phyloP scores from a whole-genome alignment of 2,113 vertebrate species.

The Indri indri region DNA sequence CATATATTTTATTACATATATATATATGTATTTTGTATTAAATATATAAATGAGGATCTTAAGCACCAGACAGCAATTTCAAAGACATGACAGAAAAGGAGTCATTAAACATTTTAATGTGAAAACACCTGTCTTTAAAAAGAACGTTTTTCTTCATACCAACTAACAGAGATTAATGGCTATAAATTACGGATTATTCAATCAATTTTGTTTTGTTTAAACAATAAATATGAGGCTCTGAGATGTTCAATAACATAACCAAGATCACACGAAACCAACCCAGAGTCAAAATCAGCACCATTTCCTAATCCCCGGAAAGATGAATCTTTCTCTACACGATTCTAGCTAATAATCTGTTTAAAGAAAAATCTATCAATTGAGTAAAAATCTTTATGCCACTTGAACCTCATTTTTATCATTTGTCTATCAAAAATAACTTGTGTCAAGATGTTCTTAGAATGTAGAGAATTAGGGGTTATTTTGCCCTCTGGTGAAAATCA shows the following conservation, averaged over 20 bases:
- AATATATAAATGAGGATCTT: neutral
- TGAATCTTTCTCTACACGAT: neutral
- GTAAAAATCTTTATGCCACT: neutral
- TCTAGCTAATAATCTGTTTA: neutral
- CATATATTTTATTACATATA: neutral
- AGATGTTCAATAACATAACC: neutral
- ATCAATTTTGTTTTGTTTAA: neutral
- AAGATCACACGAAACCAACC: neutral
- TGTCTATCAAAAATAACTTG: neutral
- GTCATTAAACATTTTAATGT: neutral
- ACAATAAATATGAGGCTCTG: neutral
- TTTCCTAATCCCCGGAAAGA: neutral
- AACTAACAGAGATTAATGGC: neutral
- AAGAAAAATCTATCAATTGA: neutral
- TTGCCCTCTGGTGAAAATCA: constrained; percentile 13
- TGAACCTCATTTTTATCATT: neutral
- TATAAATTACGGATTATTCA: neutral
- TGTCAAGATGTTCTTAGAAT: neutral
- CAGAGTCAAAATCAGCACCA: neutral
- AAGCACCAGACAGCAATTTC: neutral
- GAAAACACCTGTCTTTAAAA: neutral
- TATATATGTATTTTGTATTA: too few species aligned
- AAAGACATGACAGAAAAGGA: neutral
- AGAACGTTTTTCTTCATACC: neutral
- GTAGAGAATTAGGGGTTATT: neutral